phyloP scores from a whole-genome alignment of 2,888 invertebrate species.

The Callinectes sapidus region DNA sequence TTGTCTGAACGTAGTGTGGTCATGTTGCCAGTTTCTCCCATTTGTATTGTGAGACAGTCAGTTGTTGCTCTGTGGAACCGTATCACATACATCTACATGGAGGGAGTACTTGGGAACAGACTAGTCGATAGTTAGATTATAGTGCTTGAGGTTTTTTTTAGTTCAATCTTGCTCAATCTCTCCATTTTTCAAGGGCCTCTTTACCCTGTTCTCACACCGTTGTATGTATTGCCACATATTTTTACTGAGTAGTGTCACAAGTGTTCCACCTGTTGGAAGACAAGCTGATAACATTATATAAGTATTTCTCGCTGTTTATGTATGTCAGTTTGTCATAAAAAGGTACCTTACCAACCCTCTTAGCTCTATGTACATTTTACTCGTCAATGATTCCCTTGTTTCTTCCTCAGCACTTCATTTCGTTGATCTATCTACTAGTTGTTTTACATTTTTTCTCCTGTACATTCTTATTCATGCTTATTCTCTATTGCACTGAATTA shows the following conservation, averaged over 20 bases:
- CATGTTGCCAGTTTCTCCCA: too few species aligned
- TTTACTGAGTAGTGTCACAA: neutral
- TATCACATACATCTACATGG: neutral
- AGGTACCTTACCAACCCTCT: too few species aligned
- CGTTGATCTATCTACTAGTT: neutral
- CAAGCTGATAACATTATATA: neutral
- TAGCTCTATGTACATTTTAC: neutral
- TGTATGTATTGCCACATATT: neutral
- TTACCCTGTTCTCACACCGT: neutral
- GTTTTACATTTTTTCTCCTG: too few species aligned
- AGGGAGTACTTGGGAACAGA: neutral
- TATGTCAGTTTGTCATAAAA: too few species aligned
- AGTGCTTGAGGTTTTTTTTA: neutral
- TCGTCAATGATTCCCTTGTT: neutral
- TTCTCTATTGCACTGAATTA: too few species aligned
- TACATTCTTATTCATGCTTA: too few species aligned
- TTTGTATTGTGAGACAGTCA: too few species aligned
- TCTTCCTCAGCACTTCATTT: neutral
- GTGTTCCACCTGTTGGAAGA: neutral
- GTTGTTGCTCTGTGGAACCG: too few species aligned
- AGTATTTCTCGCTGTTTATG: too few species aligned
- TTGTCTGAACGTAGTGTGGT: too few species aligned
- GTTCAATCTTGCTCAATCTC: neutral
- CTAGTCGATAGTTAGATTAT: neutral
- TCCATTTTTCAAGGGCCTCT: neutral